These are phyloP conservation scores for Microtus pennsylvanicus DNA, from an alignment of 2,113 vertebrate species.

Conservation along the genomic window DNA sequence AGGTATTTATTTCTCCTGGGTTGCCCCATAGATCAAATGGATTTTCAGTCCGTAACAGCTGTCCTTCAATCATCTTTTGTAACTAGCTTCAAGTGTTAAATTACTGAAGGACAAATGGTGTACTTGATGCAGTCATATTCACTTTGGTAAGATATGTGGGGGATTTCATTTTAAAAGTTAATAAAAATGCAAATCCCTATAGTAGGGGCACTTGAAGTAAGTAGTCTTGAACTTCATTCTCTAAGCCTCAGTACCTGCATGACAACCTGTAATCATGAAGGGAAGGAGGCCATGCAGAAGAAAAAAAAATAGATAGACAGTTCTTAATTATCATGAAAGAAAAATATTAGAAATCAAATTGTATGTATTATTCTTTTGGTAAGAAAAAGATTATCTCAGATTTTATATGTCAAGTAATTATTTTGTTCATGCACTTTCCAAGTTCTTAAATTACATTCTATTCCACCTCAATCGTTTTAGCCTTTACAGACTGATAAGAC, in stretches of 20 bases:
- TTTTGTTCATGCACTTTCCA: background rate
- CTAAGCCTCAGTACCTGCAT: background rate
- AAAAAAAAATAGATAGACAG: background rate
- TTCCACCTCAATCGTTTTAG: background rate
- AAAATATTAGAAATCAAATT: background rate
- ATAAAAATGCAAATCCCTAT: conserved; percentile 44
- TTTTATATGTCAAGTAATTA: conserved; percentile 23
- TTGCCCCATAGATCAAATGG: background rate
- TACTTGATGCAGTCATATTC: background rate
- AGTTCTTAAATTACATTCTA: conserved; percentile 51
- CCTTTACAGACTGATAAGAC: conserved; percentile 16
- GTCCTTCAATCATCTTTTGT: conserved; percentile 40
- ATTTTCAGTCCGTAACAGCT: background rate
- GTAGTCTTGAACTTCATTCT: conserved; percentile 11
- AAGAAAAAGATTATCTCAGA: conserved; percentile 26
- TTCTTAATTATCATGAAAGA: background rate
- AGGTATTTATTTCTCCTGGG: background rate
- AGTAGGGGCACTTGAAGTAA: background rate
- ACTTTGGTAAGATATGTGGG: background rate
- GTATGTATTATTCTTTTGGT: conserved; percentile 1
- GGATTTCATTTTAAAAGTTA: conserved; percentile 27
- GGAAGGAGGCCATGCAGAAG: background rate
- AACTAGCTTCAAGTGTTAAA: background rate
- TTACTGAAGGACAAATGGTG: conserved; percentile 4
- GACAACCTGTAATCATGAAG: background rate